Conservation (phyloP, 1,140 invertebrate species). For the Aphelenchoides fujianensis region DNA sequence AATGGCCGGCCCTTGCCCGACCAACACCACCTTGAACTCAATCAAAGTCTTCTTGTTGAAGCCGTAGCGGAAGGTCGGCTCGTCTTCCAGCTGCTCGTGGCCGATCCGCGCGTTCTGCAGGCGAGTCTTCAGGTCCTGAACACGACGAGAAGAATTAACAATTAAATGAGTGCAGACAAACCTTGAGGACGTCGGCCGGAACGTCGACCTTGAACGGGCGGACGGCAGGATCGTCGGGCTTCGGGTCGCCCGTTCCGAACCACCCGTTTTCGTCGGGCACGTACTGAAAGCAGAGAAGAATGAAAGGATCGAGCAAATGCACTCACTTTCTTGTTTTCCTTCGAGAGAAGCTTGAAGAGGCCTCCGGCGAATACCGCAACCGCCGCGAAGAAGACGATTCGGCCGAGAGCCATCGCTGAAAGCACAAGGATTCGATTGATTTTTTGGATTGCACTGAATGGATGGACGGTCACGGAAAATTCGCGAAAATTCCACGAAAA, state of each 20-base stretch:
- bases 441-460: too few relatives aligned
- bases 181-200: constrained; percentile 8
- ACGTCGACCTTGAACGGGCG: constrained; percentile 33
- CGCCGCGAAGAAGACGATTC: neutral
- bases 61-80: constrained; percentile 73
- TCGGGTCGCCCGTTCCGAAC: constrained; percentile 24
- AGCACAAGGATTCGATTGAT: too few relatives aligned
- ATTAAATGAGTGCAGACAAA: too few relatives aligned
- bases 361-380: neutral
- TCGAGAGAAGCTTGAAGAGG: neutral
- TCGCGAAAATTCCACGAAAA: too few relatives aligned
- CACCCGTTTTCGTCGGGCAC: constrained; percentile 10
- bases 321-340: neutral
- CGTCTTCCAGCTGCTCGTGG: constrained; percentile 70
- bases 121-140: constrained; percentile 67
- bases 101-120: constrained; percentile 66
- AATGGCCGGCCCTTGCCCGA: too few relatives aligned
- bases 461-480: too few relatives aligned
- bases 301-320: neutral
- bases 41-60: constrained; percentile 72
- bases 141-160: neutral
- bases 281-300: constrained; percentile 1
- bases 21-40: too few relatives aligned
- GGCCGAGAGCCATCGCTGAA: constrained; percentile 7
- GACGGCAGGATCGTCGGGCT: constrained; percentile 25